Conservation (phyloP, 2,797 vertebrate genomes). For the Enteromius trimaculatus region DNA sequence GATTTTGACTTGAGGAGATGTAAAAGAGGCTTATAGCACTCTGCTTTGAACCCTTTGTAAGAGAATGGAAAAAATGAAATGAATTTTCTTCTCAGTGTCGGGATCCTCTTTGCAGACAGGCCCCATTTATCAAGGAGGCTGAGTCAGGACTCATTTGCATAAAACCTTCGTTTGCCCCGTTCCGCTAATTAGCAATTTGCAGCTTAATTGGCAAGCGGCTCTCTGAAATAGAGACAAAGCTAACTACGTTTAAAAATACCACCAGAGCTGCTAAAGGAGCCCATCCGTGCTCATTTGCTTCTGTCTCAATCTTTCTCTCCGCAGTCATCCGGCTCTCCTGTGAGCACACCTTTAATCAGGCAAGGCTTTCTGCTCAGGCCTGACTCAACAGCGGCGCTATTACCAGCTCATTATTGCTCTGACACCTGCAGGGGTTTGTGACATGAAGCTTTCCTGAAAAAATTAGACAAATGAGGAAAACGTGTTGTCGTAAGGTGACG, state of each 20-base stretch:
- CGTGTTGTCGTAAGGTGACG: neutral
- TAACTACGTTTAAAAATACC: constrained; percentile 78
- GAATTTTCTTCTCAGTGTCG: constrained; percentile 73
- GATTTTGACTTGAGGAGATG: constrained; percentile 85
- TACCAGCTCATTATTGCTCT: constrained; percentile 32
- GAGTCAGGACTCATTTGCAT: constrained; percentile 85
- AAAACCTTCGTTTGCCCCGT: constrained; percentile 81
- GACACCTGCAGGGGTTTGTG: constrained; percentile 38
- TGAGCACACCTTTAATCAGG: constrained; percentile 46
- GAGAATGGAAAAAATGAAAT: constrained; percentile 66
- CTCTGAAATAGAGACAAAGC: constrained; percentile 79
- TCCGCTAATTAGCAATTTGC: constrained; percentile 88
- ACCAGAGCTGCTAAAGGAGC: constrained; percentile 69
- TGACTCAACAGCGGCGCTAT: constrained; percentile 29
- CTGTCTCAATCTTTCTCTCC: constrained; percentile 28
- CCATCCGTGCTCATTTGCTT: constrained; percentile 50
- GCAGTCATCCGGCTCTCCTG: constrained; percentile 20
- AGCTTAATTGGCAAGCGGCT: constrained; percentile 84
- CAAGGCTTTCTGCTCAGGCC: constrained; percentile 13
- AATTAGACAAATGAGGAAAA: constrained; percentile 23
- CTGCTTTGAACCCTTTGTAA: constrained; percentile 81
- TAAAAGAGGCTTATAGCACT: constrained; percentile 84
- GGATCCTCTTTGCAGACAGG: constrained; percentile 79
- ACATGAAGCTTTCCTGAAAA: constrained; percentile 11
- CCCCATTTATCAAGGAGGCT: constrained; percentile 84